Base-by-base conservation (phyloP, 2,797 vertebrate genomes). In the Aythya fuligula region DNA sequence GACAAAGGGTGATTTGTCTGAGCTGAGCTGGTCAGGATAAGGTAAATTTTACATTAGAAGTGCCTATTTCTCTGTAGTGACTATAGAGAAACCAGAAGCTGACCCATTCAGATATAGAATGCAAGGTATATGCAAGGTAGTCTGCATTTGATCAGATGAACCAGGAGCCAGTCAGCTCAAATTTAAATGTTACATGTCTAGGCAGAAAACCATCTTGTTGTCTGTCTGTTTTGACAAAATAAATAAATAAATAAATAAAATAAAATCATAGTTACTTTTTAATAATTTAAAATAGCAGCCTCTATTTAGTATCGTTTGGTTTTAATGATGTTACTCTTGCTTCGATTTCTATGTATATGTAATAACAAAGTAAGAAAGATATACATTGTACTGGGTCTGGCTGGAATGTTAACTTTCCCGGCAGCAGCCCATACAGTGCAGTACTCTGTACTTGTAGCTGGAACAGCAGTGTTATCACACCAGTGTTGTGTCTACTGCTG, bases 341-440 rank as follows among this genome's bases (percentile, higher is more conserved):
- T 83, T 89, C 71, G 17, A 49, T 74, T 85, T 73, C 57, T 39
- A 10, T 56, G 14, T 0, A 1, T 67, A 1, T 67, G 13, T 32
- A 6, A 70, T 15, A 34, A 61, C 47, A 66, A 38, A 62, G 34
- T 20, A 38, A 58, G 6, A 41, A 75, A 65, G 15, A 27, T 67
- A 53, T 5, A 3, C 0, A 0, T 10, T 36, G 36, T 36, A 36
- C 36, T 36, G 36, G 36, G 36, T 36, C 36, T 36, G 36, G 36
- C 36, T 36, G 36, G 36, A 36, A 36, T 36, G 36, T 36, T 36
- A 36, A 36, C 36, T 36, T 36, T 36, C 36, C 36, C 36, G 36
- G 36, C 36, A 36, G 36, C 36, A 36, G 36, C 36, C 36, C 36
- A 36, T 36, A 36, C 36, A 36, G 36, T 36, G 36, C 36, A 8